phyloP scores from a whole-genome alignment of 2,888 invertebrate genomes.

The Digitonthophagus gazella region DNA sequence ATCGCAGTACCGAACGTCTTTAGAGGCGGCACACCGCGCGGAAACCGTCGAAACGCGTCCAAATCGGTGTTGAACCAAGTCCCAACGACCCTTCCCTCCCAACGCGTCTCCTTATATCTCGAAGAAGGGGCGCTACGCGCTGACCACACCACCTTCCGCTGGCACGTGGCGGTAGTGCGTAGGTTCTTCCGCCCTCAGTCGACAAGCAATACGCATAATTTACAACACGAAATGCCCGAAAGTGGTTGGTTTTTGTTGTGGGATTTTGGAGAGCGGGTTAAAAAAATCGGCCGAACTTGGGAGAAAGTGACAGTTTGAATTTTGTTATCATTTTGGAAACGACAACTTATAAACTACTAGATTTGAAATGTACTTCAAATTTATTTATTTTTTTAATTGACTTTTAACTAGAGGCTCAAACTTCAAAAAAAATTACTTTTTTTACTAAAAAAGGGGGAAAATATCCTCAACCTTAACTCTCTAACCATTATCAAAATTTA shows the following conservation, averaged over 20 bases:
- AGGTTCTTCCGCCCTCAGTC: conserved; percentile 17
- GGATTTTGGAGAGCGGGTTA: conserved; percentile 19
- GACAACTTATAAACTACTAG: too few relatives aligned
- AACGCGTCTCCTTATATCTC: neutral
- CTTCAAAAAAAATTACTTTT: too few relatives aligned
- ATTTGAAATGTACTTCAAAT: too few relatives aligned
- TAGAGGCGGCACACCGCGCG: neutral
- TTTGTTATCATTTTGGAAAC: conserved; percentile 25
- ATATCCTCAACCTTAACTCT: too few relatives aligned
- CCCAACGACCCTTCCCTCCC: neutral
- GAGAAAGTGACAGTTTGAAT: conserved; percentile 26
- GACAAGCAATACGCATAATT: conserved; percentile 30
- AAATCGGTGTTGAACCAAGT: neutral
- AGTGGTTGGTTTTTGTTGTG: conserved; percentile 12
- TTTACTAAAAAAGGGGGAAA: too few relatives aligned
- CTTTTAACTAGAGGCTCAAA: too few relatives aligned
- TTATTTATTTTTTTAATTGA: too few relatives aligned
- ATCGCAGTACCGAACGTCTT: neutral
- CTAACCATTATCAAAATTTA: too few relatives aligned
- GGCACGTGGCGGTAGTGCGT: neutral
- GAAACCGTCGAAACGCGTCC: conserved; percentile 9
- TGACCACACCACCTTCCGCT: neutral
- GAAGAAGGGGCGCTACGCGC: neutral
- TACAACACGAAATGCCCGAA: conserved; percentile 25
- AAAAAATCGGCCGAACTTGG: conserved; percentile 16